These are phyloP conservation scores for Leptopilina clavipes DNA, from an alignment of 1,140 invertebrate genomes.

Conservation along the genomic window DNA sequence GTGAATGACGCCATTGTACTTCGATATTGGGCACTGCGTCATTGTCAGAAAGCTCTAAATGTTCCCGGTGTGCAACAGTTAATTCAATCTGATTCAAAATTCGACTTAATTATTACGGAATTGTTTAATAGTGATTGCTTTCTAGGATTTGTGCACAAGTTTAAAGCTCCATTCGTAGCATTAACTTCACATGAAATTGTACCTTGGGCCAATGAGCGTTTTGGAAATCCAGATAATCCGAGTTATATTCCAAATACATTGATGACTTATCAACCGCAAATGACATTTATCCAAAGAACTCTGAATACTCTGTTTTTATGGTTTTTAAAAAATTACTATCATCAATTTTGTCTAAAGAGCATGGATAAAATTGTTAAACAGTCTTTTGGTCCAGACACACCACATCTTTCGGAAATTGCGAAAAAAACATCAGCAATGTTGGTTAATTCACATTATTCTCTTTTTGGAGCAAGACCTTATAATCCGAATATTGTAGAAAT, in stretches of 20 bases:
- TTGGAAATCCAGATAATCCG: constrained; percentile 78
- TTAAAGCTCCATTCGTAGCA: constrained; percentile 77
- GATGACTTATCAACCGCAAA: constrained; percentile 70
- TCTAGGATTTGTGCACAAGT: constrained; percentile 72
- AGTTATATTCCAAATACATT: constrained; percentile 78
- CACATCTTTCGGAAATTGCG: constrained; percentile 74
- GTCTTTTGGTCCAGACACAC: constrained; percentile 50
- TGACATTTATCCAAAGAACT: constrained; percentile 75
- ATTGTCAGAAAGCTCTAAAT: constrained; percentile 75
- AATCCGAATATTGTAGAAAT: constrained; percentile 76
- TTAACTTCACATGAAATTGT: constrained; percentile 77
- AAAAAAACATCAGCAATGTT: constrained; percentile 78
- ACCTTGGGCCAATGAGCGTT: constrained; percentile 77
- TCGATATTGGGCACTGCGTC: neutral
- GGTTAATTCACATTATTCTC: constrained; percentile 78
- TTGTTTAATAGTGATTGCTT: constrained; percentile 81
- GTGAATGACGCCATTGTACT: constrained; percentile 43
- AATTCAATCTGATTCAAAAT: constrained; percentile 73
- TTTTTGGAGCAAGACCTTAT: constrained; percentile 77
- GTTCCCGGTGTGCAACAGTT: constrained; percentile 74
- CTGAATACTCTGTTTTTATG: neutral
- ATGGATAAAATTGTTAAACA: neutral
- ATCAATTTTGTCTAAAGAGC: neutral
- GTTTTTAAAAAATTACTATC: neutral
- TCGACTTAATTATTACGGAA: constrained; percentile 80